Conservation (phyloP, 2,888 invertebrate genomes). For the Chydorus sphaericus region DNA sequence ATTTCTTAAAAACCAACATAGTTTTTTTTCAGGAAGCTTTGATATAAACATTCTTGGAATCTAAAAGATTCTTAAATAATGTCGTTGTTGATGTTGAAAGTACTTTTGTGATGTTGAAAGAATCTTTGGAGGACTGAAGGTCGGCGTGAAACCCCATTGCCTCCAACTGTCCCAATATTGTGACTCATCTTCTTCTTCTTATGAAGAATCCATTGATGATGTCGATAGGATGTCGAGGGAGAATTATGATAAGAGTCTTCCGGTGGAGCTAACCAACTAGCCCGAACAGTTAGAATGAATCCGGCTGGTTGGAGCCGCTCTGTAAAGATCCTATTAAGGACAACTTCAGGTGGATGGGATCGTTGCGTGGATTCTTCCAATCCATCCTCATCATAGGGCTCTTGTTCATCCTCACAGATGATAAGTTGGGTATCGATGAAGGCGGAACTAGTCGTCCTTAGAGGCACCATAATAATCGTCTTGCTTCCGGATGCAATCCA, state of each 20-base stretch:
- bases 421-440: constrained; percentile 2
- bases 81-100: too few species aligned
- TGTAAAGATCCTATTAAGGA: neutral
- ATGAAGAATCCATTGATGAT: constrained; percentile 8
- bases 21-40: too few species aligned
- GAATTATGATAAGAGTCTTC: too few species aligned
- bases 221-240: neutral
- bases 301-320: neutral
- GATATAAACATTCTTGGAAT: too few species aligned
- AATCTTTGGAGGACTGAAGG: constrained; percentile 3
- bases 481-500: too few species aligned
- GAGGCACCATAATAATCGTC: neutral
- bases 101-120: neutral
- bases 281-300: neutral
- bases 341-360: neutral
- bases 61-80: too few species aligned
- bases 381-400: neutral
- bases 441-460: neutral
- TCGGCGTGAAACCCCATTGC: neutral
- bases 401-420: neutral
- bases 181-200: neutral
- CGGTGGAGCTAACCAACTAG: too few species aligned
- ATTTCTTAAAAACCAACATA: too few species aligned
- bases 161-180: neutral
- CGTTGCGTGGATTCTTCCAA: neutral